Evolutionary conservation across 2,797 vertebrate species (phyloP).

Genomic region (Nannoperca australis): DNA sequence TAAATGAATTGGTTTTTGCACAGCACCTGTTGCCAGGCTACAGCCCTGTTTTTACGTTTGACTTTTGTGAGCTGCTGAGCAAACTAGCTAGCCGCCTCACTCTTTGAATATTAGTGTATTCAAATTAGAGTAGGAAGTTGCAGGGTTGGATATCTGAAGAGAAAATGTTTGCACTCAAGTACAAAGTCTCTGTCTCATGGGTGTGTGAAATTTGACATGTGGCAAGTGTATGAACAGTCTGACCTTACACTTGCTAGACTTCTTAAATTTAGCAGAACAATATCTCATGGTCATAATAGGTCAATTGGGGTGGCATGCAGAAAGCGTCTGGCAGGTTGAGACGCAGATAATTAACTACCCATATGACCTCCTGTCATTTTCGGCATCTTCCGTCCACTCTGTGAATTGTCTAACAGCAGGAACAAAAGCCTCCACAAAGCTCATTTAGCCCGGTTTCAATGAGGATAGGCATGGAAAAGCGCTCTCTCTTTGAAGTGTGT

Average conservation of each 20-base stretch:
- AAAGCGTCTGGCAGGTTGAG: conserved; percentile 67
- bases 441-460: conserved; percentile 76
- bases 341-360: conserved; percentile 75
- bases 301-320: conserved; percentile 61
- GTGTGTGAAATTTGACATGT: conserved; percentile 69
- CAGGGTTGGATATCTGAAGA: conserved; percentile 49
- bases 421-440: conserved; percentile 71
- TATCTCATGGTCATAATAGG: conserved; percentile 68
- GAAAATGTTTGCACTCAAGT: conserved; percentile 55
- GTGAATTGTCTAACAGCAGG: conserved; percentile 74
- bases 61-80: not conserved
- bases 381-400: conserved; percentile 70
- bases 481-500: conserved; percentile 77
- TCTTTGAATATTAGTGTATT: conserved; percentile 18
- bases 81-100: not conserved
- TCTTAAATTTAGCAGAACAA: conserved; percentile 68
- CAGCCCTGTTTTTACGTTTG: no score
- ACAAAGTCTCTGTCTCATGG: conserved; percentile 57
- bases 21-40: no score
- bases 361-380: conserved; percentile 71
- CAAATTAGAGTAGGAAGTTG: conserved; percentile 33
- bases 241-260: conserved; percentile 64
- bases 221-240: conserved; percentile 56
- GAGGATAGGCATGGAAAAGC: conserved; percentile 72
- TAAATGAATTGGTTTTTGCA: no score